These are phyloP conservation scores for Netelia inedita DNA, from an alignment of 2,888 invertebrate species.

Conservation along the genomic window DNA sequence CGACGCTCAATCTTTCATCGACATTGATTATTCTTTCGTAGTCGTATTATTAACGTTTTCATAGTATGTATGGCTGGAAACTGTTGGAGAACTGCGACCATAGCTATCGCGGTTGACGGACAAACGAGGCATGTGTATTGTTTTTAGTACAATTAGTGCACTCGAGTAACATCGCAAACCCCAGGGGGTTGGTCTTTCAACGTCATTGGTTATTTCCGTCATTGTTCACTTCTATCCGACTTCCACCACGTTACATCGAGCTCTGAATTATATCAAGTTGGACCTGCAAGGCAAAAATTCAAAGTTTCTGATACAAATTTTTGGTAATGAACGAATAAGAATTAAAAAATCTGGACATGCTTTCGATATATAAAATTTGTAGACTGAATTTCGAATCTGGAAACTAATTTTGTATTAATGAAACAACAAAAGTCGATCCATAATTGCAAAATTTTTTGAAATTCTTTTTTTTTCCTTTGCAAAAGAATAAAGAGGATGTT, in stretches of 20 bases:
- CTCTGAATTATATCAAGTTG: neutral
- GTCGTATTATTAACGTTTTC: neutral
- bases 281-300: neutral
- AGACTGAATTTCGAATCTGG: no score
- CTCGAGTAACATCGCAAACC: slow-evolving; percentile 23
- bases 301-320: neutral
- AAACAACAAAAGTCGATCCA: no score
- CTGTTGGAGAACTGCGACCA: slow-evolving; percentile 19
- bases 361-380: no score
- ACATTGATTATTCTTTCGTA: slow-evolving; percentile 40
- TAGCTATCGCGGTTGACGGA: slow-evolving; percentile 45
- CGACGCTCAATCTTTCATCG: slow-evolving; percentile 56
- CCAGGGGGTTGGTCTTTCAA: slow-evolving; percentile 6
- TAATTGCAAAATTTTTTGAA: no score
- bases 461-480: no score
- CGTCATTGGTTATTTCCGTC: neutral
- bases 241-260: neutral
- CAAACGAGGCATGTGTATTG: slow-evolving; percentile 41
- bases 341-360: no score
- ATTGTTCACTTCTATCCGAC: neutral
- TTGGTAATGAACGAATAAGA: neutral
- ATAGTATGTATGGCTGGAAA: slow-evolving; percentile 11
- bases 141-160: neutral
- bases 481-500: no score
- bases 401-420: no score